Conservation (phyloP, 1,140 invertebrate genomes). For the Papilio xuthus region DNA sequence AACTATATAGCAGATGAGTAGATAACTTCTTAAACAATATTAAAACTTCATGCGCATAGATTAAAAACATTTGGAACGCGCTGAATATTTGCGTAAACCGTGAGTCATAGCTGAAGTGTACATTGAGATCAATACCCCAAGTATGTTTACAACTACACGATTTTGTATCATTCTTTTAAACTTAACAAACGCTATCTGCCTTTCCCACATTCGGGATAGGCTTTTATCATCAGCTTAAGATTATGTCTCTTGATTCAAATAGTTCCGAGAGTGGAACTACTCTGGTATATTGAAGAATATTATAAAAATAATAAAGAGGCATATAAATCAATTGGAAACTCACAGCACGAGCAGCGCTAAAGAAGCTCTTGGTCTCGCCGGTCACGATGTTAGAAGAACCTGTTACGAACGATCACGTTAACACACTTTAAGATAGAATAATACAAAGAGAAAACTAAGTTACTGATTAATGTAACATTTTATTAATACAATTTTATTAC, state of each 20-base stretch:
- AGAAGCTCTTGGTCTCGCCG: conserved; percentile 94
- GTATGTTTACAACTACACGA: background rate
- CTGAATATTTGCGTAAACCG: background rate
- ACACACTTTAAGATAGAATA: background rate
- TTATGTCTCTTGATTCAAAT: background rate
- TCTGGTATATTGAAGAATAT: background rate
- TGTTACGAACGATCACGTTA: conserved; percentile 53
- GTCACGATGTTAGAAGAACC: conserved; percentile 93
- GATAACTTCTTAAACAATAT: conserved; percentile 2
- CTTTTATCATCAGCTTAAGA: background rate
- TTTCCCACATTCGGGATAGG: too few species aligned
- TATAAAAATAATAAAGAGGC: background rate
- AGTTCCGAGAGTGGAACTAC: background rate
- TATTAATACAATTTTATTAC: too few species aligned
- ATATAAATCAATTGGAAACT: conserved; percentile 75
- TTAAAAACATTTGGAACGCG: conserved; percentile 5
- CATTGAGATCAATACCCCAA: background rate
- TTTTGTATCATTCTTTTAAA: background rate
- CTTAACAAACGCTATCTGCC: background rate
- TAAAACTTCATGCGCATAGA: background rate
- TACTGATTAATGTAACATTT: too few species aligned
- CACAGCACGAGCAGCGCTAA: conserved; percentile 92
- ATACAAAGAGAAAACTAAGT: too few species aligned
- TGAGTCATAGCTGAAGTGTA: background rate
- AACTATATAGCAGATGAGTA: background rate